Percentiles rank a stretch among this genome's conserved stretches.
phyloP scores from a whole-genome alignment of 2,888 invertebrate species.

The Idaea dimidiata region DNA sequence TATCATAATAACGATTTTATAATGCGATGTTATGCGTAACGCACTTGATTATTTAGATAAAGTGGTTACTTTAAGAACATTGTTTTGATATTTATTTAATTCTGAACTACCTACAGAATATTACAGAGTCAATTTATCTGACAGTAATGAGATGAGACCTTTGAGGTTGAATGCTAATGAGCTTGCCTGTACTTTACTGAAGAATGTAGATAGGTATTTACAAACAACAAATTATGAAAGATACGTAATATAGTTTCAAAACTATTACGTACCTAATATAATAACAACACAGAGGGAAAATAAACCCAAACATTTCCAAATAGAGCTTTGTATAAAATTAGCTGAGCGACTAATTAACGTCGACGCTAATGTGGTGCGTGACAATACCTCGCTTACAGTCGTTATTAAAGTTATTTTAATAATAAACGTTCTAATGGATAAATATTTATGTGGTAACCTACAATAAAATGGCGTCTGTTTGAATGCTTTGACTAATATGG shows the following conservation, averaged over 20 bases:
- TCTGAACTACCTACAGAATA: neutral
- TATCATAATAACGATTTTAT: neutral
- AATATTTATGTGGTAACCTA: neutral
- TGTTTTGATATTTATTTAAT: neutral
- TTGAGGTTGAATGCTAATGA: too few relatives aligned
- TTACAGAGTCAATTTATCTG: too few relatives aligned
- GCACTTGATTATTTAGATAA: neutral
- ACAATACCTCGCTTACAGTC: conserved; percentile 12
- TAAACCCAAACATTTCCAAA: conserved; percentile 11
- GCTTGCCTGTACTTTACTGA: too few relatives aligned
- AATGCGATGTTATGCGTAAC: neutral
- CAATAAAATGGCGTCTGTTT: neutral
- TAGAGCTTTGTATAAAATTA: conserved; percentile 27
- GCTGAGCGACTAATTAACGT: conserved; percentile 26
- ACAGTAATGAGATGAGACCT: too few relatives aligned
- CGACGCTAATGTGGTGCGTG: conserved; percentile 26
- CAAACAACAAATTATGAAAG: neutral
- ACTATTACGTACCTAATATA: conserved; percentile 1
- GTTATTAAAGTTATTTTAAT: conserved; percentile 24
- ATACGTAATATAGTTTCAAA: neutral
- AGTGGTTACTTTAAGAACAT: neutral
- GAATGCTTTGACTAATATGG: neutral
- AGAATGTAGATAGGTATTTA: neutral
- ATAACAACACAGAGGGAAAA: neutral
- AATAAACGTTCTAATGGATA: neutral